These are phyloP conservation scores for Eumerus sabulonum DNA, from an alignment of 2,888 invertebrate species.

Conservation along the genomic window DNA sequence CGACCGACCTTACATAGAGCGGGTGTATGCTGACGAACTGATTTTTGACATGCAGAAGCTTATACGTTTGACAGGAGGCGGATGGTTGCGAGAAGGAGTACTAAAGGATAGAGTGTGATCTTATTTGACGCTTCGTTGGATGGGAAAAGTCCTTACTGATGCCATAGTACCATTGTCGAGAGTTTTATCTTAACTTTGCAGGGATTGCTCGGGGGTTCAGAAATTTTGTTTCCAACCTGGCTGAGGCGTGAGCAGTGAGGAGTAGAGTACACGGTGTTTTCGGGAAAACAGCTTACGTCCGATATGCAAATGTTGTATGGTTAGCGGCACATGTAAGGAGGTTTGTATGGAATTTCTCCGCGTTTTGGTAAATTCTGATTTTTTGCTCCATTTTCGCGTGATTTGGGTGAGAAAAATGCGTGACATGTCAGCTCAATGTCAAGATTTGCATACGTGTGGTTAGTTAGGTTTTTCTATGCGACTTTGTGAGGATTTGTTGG, in stretches of 20 bases:
- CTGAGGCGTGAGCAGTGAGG: constrained; percentile 29
- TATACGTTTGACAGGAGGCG: constrained; percentile 53
- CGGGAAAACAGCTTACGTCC: constrained; percentile 28
- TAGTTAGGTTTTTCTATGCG: constrained; percentile 35
- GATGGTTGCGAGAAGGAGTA: not conserved
- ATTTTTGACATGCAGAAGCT: constrained; percentile 3
- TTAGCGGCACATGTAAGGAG: constrained; percentile 39
- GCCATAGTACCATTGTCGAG: constrained; percentile 52
- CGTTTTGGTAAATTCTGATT: constrained; percentile 8
- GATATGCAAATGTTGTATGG: constrained; percentile 62
- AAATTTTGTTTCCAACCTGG: constrained; percentile 22
- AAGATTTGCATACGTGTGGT: constrained; percentile 30
- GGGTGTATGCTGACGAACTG: constrained; percentile 20
- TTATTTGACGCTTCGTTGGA: constrained; percentile 68
- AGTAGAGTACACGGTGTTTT: constrained; percentile 34
- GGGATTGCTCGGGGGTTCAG: constrained; percentile 56
- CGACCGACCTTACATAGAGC: not conserved
- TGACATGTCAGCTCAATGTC: constrained; percentile 40
- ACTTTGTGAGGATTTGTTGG: constrained; percentile 37
- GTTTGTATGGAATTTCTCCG: constrained; percentile 15
- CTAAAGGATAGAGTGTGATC: constrained; percentile 55
- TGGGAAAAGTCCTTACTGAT: constrained; percentile 64
- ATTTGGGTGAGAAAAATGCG: constrained; percentile 35
- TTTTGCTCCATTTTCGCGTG: not conserved
- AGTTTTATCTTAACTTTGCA: constrained; percentile 68